Conservation (phyloP, 2,113 vertebrate species). For the Paradoxurus hermaphroditus region DNA sequence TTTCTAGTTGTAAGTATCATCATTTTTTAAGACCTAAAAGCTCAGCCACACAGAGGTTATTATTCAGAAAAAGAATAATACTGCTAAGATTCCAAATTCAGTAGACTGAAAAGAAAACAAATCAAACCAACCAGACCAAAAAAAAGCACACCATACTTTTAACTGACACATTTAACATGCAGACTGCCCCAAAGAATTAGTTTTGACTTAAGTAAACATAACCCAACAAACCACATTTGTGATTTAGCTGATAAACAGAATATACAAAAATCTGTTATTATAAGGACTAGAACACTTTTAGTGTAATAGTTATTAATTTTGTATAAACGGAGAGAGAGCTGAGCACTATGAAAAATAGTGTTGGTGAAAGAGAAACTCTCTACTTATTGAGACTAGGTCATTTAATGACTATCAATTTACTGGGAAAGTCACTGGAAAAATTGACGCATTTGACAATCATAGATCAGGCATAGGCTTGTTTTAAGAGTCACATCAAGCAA, state of each 20-base stretch:
- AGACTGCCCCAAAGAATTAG: neutral
- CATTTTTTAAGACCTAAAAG: slow-evolving; percentile 34
- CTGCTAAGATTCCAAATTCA: neutral
- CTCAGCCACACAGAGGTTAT: neutral
- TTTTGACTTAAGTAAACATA: slow-evolving; percentile 33
- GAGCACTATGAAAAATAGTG: neutral
- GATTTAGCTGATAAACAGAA: neutral
- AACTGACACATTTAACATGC: neutral
- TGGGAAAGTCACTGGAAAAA: neutral
- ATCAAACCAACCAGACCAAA: too few species aligned
- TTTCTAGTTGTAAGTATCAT: neutral
- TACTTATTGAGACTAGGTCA: neutral
- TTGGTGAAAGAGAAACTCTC: neutral
- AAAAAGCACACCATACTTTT: neutral
- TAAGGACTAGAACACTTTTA: neutral
- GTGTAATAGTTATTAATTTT: neutral
- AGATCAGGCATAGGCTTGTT: neutral
- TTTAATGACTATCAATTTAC: neutral
- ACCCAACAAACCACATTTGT: neutral
- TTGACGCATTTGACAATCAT: neutral
- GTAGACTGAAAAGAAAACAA: neutral
- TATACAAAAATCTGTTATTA: slow-evolving; percentile 7
- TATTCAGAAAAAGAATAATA: slow-evolving; percentile 4
- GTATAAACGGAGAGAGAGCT: neutral
- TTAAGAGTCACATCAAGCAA: neutral